phyloP scores from a whole-genome alignment of 2,888 invertebrate genomes.

The Cloeon dipterum region DNA sequence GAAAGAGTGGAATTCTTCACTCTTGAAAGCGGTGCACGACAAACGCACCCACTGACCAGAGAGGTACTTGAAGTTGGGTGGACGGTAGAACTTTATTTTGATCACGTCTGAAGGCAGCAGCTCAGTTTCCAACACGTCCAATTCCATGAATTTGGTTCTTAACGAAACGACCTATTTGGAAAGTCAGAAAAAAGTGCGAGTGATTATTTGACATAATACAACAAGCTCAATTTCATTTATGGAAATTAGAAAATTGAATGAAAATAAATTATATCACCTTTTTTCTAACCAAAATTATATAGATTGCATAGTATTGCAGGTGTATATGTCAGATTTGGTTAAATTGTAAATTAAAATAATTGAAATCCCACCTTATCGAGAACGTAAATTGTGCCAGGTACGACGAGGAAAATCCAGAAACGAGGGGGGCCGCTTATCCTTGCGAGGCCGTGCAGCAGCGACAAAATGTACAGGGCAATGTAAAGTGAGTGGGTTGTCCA shows the following conservation, averaged over 20 bases:
- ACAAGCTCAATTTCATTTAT: background rate
- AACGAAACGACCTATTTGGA: constrained; percentile 70
- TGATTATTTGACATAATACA: background rate
- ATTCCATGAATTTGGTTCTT: constrained; percentile 71
- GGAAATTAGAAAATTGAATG: constrained; percentile 1
- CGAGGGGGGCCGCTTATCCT: constrained; percentile 74
- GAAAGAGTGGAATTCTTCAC: constrained; percentile 85
- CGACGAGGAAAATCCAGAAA: constrained; percentile 86
- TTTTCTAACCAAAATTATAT: background rate
- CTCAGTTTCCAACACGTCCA: constrained; percentile 85
- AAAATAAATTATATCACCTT: no score
- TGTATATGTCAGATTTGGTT: background rate
- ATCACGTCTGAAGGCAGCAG: constrained; percentile 83
- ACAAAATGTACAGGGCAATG: constrained; percentile 61
- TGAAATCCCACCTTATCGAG: constrained; percentile 80
- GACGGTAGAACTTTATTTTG: constrained; percentile 72
- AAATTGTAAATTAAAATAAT: constrained; percentile 4
- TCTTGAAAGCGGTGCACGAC: constrained; percentile 72
- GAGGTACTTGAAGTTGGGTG: constrained; percentile 81
- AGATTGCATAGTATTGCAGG: background rate
- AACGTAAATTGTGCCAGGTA: constrained; percentile 71
- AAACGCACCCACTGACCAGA: constrained; percentile 89
- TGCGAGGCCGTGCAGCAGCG: constrained; percentile 75
- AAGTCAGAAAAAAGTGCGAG: no score
- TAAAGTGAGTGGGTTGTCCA: constrained; percentile 87